Base-by-base conservation (phyloP, 1,140 invertebrate species). In the Heliconius hermathena region DNA sequence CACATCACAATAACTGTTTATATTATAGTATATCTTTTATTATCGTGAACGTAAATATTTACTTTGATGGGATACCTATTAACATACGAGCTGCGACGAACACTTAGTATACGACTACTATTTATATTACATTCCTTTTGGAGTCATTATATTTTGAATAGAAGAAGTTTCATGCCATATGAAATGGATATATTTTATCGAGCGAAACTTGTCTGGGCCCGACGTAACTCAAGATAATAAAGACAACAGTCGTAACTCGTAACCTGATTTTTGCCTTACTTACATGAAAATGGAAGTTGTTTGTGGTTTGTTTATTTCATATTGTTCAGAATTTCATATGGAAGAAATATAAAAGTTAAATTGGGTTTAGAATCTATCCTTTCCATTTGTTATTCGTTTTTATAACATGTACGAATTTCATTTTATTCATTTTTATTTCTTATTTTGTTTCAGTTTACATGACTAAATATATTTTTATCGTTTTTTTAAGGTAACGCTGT, bases 261-360 rank as follows among this genome's bases (percentile, higher is more conserved):
- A 66, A 66, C 60, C 60, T 66, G 26, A 29, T 66, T 66, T 66
- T 66, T 66, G 60, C 9, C 11, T 66, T 66, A 29, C 60, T 66
- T 29, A 66, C 22, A 66, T 66, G 60, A 16, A 29, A 26, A 66
- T 29, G 22, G n/a, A 26, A 29, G 3, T 66, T 66, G 22, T 66
- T 36, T 66, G 2, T 29, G 60, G 22, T 66, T 66, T 66, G 60
- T 66, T 66, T 66, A 66, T 29, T 29, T 60, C 22, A 60, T 22
- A 20, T 60, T 60, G 54, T 60, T 60, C 54, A 60, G 54, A 22
- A 60, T 60, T 22, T 11, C 54, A 66, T 66, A 66, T 66, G 60
- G 13, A 66, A 66, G 22, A 26, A 29, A 29, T 66, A 66, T 66
- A 5, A 26, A 66, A 66, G 54, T 60, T 60, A 60, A 60, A 60